Evolutionary conservation across 2,888 invertebrate genomes (phyloP), one percentile per base, ranked within the genome.

Genomic region (Timema cristinae): DNA sequence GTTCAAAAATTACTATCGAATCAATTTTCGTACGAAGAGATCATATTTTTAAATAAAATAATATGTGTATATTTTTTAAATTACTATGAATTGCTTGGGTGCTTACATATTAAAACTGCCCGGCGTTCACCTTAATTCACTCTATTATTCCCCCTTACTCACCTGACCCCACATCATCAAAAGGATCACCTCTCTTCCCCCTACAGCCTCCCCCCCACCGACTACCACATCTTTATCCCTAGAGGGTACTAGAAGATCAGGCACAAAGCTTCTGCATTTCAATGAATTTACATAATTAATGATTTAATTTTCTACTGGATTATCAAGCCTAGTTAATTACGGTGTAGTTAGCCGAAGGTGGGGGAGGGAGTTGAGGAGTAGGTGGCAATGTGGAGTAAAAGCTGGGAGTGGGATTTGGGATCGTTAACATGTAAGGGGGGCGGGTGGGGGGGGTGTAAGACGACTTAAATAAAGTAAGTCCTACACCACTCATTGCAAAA

Each of bases 261-360:
- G 71, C 56, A 71, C 71, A 71, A 71, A 71, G 71, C 71, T 71
- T 52, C 63, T 63, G 69, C 66, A 61, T 73, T 71, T 68, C 72
- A 69, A 72, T 74, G 72, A 74, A 72, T 70, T 70, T 74, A 68
- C 74, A 74, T 74, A 74, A 74, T 74, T 74, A 72, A 74, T 74
- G 74, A 74, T 74, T 74, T 74, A 74, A 74, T 74, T 72, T 74
- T 73, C 73, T 73, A 67, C 68, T 72, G 47, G 73, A 70, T 73
- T 73, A 73, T 73, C 73, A 70, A 67, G 16, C 71, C 63, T 32
- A 71, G 71, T 67, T 71, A 71, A 71, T 71, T 71, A 67, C 67
- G 67, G 59, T 15, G 32, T 15, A 32, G n/a, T 32, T 16, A 48
- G 6, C 48, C 6, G 63, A 8, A 13, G 63, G 32, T 13, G 47